Evolutionary conservation across 2,797 vertebrate genomes (phyloP).

Genomic region (Lepus oiostolus): DNA sequence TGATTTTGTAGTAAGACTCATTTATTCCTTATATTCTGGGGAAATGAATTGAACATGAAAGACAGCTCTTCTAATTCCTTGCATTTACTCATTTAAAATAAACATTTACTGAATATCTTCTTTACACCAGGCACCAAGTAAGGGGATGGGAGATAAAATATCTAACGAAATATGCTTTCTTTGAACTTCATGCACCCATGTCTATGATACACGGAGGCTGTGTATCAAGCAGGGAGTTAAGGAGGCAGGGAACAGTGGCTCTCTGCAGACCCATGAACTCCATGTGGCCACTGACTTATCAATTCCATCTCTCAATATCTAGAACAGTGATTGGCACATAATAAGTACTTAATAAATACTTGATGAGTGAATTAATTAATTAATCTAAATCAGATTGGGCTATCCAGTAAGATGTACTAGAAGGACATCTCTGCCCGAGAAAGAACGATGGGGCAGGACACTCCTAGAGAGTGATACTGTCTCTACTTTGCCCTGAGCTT

Average conservation of each 20-base stretch:
- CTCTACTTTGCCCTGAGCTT: neutral
- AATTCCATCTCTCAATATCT: neutral
- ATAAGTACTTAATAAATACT: neutral
- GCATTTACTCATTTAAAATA: slow-evolving; percentile 1
- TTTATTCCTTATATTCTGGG: neutral
- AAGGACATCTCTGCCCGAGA: neutral
- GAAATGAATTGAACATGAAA: neutral
- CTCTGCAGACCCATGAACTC: neutral
- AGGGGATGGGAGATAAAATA: neutral
- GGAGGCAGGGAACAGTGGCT: neutral
- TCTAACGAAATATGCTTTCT: neutral
- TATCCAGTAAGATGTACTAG: slow-evolving; percentile 1
- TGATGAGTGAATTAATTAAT: neutral
- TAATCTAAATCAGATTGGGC: neutral
- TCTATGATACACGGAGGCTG: neutral
- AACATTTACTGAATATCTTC: neutral
- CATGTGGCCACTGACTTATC: neutral
- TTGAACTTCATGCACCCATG: neutral
- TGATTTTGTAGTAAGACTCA: neutral
- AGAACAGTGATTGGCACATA: neutral
- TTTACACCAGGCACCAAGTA: neutral
- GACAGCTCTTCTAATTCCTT: neutral
- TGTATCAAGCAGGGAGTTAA: neutral
- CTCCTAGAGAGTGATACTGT: neutral
- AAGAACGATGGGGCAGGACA: neutral